Evolutionary conservation across 2,113 vertebrate genomes (phyloP), one percentile per base, ranked within the genome.

Genomic region (Orthonyx spaldingii): DNA sequence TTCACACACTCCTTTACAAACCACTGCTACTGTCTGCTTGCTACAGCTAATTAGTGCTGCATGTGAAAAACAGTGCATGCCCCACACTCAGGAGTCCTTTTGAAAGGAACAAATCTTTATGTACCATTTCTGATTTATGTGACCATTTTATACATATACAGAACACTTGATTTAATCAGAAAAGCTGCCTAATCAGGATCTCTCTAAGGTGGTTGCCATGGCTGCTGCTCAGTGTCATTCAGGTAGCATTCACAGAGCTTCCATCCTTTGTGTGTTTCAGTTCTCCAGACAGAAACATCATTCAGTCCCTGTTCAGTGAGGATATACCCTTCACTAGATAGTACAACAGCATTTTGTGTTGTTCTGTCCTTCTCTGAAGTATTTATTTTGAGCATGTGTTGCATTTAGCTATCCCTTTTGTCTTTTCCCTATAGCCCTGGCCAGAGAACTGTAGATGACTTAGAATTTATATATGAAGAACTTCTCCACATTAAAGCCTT

Each of bases 381-480:
- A 37, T 72, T 90, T 64, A 24, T 84, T 80, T 94, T 13, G 33
- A 37, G 11, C 27, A 66, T 77, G 59, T 39, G 69, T 47, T 79
- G 41, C 47, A 52, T 65, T 72, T 94, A 74, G 56, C 74, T 93
- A n/a, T 94, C 32, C 14, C 50, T 91, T 24, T 84, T 61, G 27
- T 76, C 70, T 89, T 94, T 90, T 70, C 41, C 96, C 88, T 89
- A 5, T 94, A 99, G 99, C 84, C 99, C 99, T n/a, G 98, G 98
- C 74, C 99, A 99, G 97, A 98, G 99, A 96, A 98, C 98, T 47
- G 94, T 98, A 60, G 99, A 99, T 97, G 99, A 99, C 95, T 97
- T 99, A 72, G 99, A 99, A 98, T 99, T 99, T 84, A 99, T 99
- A 97, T 99, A 99, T 92, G 99, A 99, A 94, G 99, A 99, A 95